Conservation (phyloP, 2,888 invertebrate species). For the Cataglyphis rosenhaueri region DNA sequence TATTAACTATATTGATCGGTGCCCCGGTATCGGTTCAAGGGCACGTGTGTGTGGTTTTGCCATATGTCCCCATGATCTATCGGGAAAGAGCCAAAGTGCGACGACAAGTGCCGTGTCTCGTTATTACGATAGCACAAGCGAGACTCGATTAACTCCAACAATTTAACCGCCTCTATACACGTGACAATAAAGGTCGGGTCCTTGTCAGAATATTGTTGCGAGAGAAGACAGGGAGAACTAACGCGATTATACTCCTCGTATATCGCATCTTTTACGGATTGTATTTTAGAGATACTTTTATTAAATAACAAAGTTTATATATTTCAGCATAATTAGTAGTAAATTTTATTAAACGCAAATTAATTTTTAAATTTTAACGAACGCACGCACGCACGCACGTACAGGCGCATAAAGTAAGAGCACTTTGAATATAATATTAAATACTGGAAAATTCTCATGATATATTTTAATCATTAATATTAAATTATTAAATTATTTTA, state of each 20-base stretch:
- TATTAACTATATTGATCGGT: slow-evolving; percentile 59
- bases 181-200: slow-evolving; percentile 40
- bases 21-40: slow-evolving; percentile 17
- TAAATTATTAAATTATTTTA: slow-evolving; percentile 35
- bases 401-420: not conserved
- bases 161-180: slow-evolving; percentile 41
- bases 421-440: slow-evolving; percentile 18
- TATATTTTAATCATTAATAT: slow-evolving; percentile 26
- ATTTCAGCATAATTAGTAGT: not conserved
- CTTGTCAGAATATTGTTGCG: slow-evolving; percentile 43
- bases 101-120: slow-evolving; percentile 32
- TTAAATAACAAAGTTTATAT: not conserved
- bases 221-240: not conserved
- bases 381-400: too few species aligned
- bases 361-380: not conserved
- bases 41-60: slow-evolving; percentile 56
- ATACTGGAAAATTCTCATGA: not conserved
- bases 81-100: slow-evolving; percentile 11
- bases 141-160: slow-evolving; percentile 59
- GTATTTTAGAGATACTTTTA: not conserved
- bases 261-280: not conserved
- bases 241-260: slow-evolving; percentile 4
- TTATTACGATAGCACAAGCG: slow-evolving; percentile 57
- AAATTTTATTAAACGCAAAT: not conserved
- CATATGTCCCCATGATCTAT: slow-evolving; percentile 49